These are phyloP conservation scores for Diploscapter pachys DNA, from an alignment of 1,140 invertebrate species.

Conservation along the genomic window DNA sequence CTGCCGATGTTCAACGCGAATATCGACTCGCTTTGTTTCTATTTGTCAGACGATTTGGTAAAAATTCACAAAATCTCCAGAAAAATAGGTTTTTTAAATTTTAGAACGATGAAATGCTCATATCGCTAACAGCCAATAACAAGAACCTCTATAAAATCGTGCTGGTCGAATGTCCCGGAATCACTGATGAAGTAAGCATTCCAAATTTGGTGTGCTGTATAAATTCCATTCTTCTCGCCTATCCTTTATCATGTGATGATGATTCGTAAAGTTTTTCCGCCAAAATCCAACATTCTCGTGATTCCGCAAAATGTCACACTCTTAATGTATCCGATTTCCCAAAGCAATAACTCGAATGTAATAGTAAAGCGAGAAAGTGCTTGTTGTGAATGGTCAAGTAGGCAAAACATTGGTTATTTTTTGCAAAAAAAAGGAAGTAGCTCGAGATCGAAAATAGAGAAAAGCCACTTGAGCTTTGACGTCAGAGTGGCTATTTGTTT, in stretches of 20 bases:
- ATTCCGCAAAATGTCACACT: too few relatives aligned
- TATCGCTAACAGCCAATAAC: conserved; percentile 36
- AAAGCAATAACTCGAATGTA: too few relatives aligned
- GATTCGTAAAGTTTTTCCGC: too few relatives aligned
- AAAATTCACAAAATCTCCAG: too few relatives aligned
- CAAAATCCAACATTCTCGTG: too few relatives aligned
- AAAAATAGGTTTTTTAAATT: too few relatives aligned
- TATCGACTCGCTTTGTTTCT: conserved; percentile 45
- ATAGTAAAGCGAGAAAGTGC: too few relatives aligned
- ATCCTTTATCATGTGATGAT: too few relatives aligned
- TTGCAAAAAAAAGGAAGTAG: conserved; percentile 4
- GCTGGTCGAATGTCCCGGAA: conserved; percentile 50
- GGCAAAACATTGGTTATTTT: neutral
- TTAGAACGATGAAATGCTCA: conserved; percentile 39
- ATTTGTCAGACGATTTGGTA: conserved; percentile 52
- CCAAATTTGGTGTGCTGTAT: too few relatives aligned
- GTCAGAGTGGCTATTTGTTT: neutral
- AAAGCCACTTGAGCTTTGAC: neutral
- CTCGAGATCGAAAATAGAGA: neutral
- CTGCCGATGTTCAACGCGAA: conserved; percentile 37
- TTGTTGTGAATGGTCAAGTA: too few relatives aligned
- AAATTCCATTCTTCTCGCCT: too few relatives aligned
- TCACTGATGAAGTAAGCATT: conserved; percentile 44
- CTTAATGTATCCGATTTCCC: too few relatives aligned
- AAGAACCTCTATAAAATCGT: conserved; percentile 45